Evolutionary conservation across 2,888 invertebrate genomes (phyloP).

Genomic region (Agonopterix alstromeriana): DNA sequence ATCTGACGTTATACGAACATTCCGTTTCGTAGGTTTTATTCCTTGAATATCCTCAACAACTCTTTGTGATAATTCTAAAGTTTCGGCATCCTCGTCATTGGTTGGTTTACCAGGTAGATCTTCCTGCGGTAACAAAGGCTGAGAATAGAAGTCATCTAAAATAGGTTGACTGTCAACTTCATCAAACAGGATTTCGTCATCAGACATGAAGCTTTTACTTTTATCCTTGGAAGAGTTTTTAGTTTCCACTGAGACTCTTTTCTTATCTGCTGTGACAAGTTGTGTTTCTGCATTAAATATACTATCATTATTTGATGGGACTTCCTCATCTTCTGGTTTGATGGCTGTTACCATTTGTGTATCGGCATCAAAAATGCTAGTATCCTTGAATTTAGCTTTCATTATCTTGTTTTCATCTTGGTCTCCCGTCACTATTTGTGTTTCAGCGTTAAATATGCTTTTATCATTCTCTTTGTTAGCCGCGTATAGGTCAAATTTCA

Average conservation of each 20-base stretch:
- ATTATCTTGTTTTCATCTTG: background rate
- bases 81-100: constrained; percentile 5
- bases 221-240: background rate
- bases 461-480: constrained; percentile 26
- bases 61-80: background rate
- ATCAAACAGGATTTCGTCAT: constrained; percentile 50
- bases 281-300: constrained; percentile 32
- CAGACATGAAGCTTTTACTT: constrained; percentile 23
- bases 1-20: constrained; percentile 21
- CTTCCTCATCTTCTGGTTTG: background rate
- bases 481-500: constrained; percentile 38
- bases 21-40: constrained; percentile 17
- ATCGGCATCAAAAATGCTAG: constrained; percentile 20
- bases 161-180: constrained; percentile 37
- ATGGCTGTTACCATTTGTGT: constrained; percentile 12
- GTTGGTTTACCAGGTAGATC: constrained; percentile 10
- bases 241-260: background rate
- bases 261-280: constrained; percentile 12
- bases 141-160: constrained; percentile 43
- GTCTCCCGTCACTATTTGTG: constrained; percentile 26
- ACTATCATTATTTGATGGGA: background rate
- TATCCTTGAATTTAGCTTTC: background rate
- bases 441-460: constrained; percentile 22
- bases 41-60: constrained; percentile 15
- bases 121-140: constrained; percentile 40